phyloP scores from a whole-genome alignment of 2,888 invertebrate species.

The Agapostemon virescens region DNA sequence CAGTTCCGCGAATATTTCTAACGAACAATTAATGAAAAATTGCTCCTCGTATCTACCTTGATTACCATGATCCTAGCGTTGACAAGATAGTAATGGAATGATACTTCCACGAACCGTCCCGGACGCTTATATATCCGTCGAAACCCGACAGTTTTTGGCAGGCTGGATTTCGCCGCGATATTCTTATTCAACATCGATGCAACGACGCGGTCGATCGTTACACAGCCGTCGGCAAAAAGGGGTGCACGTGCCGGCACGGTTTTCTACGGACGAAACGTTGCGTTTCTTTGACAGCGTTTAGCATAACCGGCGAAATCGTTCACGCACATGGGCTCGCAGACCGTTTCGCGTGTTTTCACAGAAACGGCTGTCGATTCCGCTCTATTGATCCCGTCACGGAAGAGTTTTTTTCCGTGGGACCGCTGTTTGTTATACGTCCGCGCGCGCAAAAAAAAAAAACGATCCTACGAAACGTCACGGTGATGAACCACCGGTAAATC shows the following conservation, averaged over 20 bases:
- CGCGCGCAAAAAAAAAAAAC: conserved; percentile 33
- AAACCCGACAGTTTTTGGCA: conserved; percentile 57
- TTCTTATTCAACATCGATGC: conserved; percentile 67
- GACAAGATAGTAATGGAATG: conserved; percentile 67
- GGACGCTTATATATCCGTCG: conserved; percentile 71
- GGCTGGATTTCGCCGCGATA: conserved; percentile 68
- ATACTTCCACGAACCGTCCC: conserved; percentile 63
- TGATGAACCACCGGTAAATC: conserved; percentile 25
- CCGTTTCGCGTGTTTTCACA: conserved; percentile 17
- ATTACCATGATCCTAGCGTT: conserved; percentile 65
- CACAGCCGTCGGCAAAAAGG: conserved; percentile 55
- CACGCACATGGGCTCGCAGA: conserved; percentile 39
- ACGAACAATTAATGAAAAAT: neutral
- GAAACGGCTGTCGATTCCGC: conserved; percentile 52
- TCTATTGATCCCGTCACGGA: conserved; percentile 50
- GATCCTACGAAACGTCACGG: neutral
- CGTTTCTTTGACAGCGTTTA: conserved; percentile 42
- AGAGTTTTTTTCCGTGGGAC: conserved; percentile 36
- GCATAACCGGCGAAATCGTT: conserved; percentile 33
- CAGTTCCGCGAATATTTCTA: neutral
- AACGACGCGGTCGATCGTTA: conserved; percentile 50
- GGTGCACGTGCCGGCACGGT: conserved; percentile 46
- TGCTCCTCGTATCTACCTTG: conserved; percentile 73
- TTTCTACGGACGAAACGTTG: conserved; percentile 57
- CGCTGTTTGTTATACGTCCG: conserved; percentile 8